Evolutionary conservation across 2,888 invertebrate genomes (phyloP).

Genomic region (Plagiodera versicolora): DNA sequence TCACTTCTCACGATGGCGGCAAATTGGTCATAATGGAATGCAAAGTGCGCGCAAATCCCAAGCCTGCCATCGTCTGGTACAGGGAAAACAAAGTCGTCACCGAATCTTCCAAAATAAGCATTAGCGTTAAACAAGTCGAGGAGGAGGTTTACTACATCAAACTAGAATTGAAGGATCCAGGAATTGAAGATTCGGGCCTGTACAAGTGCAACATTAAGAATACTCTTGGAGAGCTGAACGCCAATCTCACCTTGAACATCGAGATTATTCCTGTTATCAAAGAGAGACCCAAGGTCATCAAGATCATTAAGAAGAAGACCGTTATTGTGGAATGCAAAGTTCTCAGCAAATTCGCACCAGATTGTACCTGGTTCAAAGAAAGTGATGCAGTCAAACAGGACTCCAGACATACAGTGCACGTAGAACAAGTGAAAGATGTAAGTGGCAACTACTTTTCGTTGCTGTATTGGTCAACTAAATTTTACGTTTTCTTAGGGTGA

Average conservation of each 20-base stretch:
- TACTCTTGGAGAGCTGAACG: constrained; percentile 93
- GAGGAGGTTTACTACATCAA: constrained; percentile 86
- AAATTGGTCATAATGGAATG: constrained; percentile 88
- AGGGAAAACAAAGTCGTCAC: constrained; percentile 77
- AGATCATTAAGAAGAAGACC: constrained; percentile 88
- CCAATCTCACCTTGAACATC: constrained; percentile 95
- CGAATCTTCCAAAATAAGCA: constrained; percentile 80
- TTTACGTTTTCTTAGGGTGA: constrained; percentile 66
- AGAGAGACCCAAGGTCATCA: constrained; percentile 89
- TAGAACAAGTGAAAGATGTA: constrained; percentile 80
- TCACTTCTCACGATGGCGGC: constrained; percentile 80
- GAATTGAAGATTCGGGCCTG: constrained; percentile 93
- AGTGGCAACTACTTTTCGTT: constrained; percentile 44
- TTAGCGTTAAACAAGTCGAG: constrained; percentile 70
- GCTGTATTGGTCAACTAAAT: not conserved
- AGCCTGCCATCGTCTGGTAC: constrained; percentile 81
- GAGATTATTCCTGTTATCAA: constrained; percentile 95
- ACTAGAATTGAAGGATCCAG: constrained; percentile 86
- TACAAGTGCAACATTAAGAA: constrained; percentile 99
- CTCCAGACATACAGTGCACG: constrained; percentile 72
- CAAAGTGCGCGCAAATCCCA: constrained; percentile 74
- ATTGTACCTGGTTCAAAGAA: constrained; percentile 94
- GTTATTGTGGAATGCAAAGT: constrained; percentile 93
- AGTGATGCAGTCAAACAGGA: constrained; percentile 75
- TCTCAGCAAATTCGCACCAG: constrained; percentile 89